Evolutionary conservation across 2,797 vertebrate species (phyloP).

Genomic region (Furcifer pardalis): DNA sequence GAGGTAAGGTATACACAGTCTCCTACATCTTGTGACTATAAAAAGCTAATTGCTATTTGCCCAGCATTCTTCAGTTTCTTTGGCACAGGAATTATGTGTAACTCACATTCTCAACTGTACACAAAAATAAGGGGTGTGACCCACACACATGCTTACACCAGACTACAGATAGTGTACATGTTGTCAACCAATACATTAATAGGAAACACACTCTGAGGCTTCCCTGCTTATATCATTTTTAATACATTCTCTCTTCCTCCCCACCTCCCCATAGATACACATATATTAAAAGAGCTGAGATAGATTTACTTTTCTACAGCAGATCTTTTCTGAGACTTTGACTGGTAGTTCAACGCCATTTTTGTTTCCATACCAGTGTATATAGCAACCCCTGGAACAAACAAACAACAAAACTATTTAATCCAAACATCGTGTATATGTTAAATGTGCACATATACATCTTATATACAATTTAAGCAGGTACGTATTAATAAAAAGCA

Average conservation of each 20-base stretch:
- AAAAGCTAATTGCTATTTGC: too few species aligned
- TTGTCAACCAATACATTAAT: not conserved
- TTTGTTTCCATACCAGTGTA: conserved; percentile 99
- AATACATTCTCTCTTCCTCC: not conserved
- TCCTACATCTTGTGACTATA: too few species aligned
- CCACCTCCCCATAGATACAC: conserved; percentile 12
- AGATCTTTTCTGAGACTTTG: conserved; percentile 96
- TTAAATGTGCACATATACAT: not conserved
- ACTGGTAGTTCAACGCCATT: conserved; percentile 98
- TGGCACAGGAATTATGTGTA: too few species aligned
- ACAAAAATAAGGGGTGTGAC: not conserved
- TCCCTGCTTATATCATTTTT: not conserved
- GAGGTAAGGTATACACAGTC: too few species aligned
- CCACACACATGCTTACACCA: not conserved
- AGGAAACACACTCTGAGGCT: not conserved
- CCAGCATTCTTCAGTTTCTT: too few species aligned
- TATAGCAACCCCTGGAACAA: conserved; percentile 87
- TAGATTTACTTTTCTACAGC: conserved; percentile 95
- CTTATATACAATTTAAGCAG: too few species aligned
- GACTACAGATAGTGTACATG: not conserved
- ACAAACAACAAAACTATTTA: conserved; percentile 26
- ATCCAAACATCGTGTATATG: not conserved
- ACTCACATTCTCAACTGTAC: not conserved
- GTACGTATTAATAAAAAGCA: not conserved
- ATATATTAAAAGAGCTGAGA: conserved; percentile 5